Percentiles rank a stretch among this genome's conserved stretches.
Conservation (phyloP, 2,797 vertebrate genomes). For the Paguma larvata region DNA sequence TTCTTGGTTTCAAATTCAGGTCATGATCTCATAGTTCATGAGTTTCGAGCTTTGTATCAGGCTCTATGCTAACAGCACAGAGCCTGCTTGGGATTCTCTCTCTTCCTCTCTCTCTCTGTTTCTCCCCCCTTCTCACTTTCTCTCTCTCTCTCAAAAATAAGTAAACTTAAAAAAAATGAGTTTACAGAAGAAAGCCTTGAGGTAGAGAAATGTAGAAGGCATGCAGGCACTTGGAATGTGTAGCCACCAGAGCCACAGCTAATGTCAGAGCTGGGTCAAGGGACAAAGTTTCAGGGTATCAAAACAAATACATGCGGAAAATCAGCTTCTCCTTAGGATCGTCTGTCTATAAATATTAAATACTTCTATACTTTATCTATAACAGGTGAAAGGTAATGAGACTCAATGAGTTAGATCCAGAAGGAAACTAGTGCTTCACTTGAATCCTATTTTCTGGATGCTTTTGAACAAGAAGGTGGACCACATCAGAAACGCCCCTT, state of each 20-base stretch:
- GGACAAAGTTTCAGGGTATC: not conserved
- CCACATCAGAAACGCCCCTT: not conserved
- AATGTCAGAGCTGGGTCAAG: not conserved
- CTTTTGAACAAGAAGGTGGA: not conserved
- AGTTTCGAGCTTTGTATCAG: no score
- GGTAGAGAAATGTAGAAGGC: not conserved
- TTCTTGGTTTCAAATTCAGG: no score
- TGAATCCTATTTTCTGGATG: not conserved
- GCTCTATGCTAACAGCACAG: no score
- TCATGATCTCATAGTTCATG: no score
- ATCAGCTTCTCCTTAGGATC: not conserved
- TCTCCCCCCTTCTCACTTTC: no score
- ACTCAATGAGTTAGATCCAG: not conserved
- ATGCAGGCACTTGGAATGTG: not conserved
- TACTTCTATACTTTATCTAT: not conserved
- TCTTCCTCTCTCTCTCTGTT: no score
- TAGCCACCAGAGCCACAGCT: not conserved
- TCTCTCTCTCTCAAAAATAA: no score
- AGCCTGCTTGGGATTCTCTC: not conserved
- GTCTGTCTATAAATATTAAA: not conserved
- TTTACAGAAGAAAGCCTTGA: not conserved
- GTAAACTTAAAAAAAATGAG: no score
- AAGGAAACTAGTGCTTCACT: not conserved
- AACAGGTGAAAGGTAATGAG: not conserved
- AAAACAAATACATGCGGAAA: not conserved